Base-by-base conservation (phyloP, 1,140 invertebrate species). In the Phortica variegata region DNA sequence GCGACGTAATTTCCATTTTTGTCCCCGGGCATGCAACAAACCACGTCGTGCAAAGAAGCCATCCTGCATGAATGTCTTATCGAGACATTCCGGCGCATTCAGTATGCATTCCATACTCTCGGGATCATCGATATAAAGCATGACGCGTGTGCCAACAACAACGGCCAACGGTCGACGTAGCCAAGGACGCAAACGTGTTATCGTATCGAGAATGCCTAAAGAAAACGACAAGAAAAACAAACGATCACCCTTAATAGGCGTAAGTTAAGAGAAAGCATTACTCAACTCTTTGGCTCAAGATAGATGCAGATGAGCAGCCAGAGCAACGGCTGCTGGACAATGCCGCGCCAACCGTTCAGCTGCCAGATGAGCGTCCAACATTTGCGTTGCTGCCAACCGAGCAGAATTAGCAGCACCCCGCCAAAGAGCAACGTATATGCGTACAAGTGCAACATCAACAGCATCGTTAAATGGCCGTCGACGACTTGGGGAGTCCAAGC, bases 331-430 rank as follows among this genome's bases (percentile, higher is more conserved):
- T 73, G 71, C 15, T 73, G 70, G 12, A 56, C 33, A 37, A 73
- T 47, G n/a, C 71, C 71, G 44, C 60, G 50, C 65, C 62, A 73
- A 1, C 71, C 71, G 23, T 69, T 73, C 10, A 73, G 47, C 39
- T 73, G 70, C 71, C 71, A 73, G 31, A 73, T 68, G 53, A 73
- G 65, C 16, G 60, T 62, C 70, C 70, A 73, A 34, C 60, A 70
- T 31, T 73, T 73, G 15, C 69, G 58, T 41, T 73, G 70, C 46
- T 68, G 63, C 52, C 54, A 69, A 33, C 57, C 57, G n/a, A 68
- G 52, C 9, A 68, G 54, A 20, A 63, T 32, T 7, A 44, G 42
- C 43, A 68, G 29, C 26, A 68, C n/a, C 23, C 40, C 59, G 38
- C 63, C 63, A 49, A 60, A 69, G n/a, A 60, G 47, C 47, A 57